Evolutionary conservation across 2,888 invertebrate genomes (phyloP).

Genomic region (Cephonodes hylas): DNA sequence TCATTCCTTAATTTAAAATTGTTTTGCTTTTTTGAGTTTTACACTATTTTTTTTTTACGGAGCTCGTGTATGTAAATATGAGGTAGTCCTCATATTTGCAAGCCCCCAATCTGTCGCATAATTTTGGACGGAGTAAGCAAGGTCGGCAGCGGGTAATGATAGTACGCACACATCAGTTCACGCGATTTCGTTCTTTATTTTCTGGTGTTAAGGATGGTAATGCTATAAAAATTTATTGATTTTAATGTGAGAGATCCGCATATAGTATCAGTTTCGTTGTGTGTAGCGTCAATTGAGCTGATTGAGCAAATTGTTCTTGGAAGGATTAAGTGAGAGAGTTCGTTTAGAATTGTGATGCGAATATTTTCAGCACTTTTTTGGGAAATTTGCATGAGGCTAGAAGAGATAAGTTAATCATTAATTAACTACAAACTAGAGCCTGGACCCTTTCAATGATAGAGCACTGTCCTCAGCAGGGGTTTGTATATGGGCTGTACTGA

Average conservation of each 20-base stretch:
- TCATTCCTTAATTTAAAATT: too few relatives aligned
- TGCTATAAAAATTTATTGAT: neutral
- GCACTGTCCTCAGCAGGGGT: too few relatives aligned
- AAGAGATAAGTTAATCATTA: too few relatives aligned
- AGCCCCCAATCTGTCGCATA: conserved; percentile 12
- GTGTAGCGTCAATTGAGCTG: conserved; percentile 12
- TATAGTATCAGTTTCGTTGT: conserved; percentile 9
- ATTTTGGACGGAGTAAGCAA: conserved; percentile 6
- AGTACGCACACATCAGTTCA: too few relatives aligned
- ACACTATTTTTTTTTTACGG: too few relatives aligned
- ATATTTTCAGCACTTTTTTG: neutral
- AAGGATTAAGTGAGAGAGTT: neutral
- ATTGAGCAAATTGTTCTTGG: conserved; percentile 14
- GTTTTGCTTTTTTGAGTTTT: too few relatives aligned
- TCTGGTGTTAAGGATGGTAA: too few relatives aligned
- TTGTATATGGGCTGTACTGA: neutral
- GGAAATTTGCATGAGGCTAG: neutral
- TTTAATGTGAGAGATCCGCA: neutral
- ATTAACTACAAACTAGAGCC: too few relatives aligned
- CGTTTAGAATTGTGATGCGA: neutral
- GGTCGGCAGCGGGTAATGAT: neutral
- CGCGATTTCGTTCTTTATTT: too few relatives aligned
- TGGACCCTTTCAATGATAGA: too few relatives aligned
- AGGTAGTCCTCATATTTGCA: neutral
- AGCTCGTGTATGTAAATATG: too few relatives aligned